These are phyloP conservation scores for Drosophila leonis DNA, from an alignment of 2,888 invertebrate species.

Conservation along the genomic window DNA sequence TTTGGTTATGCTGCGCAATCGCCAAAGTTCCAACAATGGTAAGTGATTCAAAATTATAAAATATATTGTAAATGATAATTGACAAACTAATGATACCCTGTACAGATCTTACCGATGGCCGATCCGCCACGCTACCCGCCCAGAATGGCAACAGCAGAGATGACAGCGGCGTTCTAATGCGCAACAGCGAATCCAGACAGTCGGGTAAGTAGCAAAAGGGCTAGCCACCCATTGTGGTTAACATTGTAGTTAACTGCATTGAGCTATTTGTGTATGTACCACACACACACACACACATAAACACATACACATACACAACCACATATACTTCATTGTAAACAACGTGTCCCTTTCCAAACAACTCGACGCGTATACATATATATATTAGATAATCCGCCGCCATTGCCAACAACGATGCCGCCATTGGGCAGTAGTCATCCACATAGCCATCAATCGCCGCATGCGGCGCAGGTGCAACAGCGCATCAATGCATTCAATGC, in stretches of 20 bases:
- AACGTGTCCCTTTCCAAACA: constrained; percentile 51
- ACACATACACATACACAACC: constrained; percentile 19
- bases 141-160: constrained; percentile 84
- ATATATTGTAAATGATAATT: too few relatives aligned
- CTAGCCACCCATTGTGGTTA: constrained; percentile 23
- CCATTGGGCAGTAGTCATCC: constrained; percentile 73
- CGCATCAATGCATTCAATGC: constrained; percentile 83
- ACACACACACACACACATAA: constrained; percentile 44
- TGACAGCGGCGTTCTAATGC: constrained; percentile 75
- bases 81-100: neutral
- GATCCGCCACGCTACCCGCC: constrained; percentile 80
- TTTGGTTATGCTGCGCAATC: constrained; percentile 81
- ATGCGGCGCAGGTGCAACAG: constrained; percentile 80
- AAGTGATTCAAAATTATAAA: constrained; percentile 1
- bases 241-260: constrained; percentile 32
- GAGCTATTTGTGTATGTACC: constrained; percentile 53
- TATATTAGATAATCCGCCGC: constrained; percentile 85
- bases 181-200: constrained; percentile 83
- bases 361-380: constrained; percentile 30
- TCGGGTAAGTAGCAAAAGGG: constrained; percentile 76
- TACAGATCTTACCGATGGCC: constrained; percentile 79
- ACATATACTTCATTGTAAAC: constrained; percentile 50
- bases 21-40: constrained; percentile 82
- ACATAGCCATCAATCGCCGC: constrained; percentile 53
- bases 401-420: constrained; percentile 85